Evolutionary conservation across 2,113 vertebrate species (phyloP), one percentile per base, ranked within the genome.

Genomic region (Nothoprocta perdicaria): DNA sequence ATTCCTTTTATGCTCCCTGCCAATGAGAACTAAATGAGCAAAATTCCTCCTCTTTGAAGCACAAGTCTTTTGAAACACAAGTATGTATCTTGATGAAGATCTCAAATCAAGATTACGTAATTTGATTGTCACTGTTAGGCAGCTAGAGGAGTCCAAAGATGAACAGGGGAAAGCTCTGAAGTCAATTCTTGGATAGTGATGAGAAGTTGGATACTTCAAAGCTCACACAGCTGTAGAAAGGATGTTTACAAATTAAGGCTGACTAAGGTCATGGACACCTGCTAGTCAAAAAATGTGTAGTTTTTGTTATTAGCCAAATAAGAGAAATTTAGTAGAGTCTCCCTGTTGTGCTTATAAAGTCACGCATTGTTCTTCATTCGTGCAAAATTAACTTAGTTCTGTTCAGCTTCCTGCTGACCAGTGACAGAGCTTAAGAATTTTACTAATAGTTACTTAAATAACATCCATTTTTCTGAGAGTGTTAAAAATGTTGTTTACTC

Each of bases 151-250:
- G 19, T 63, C 46, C 66, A 55, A 26, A 63, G 24, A 75, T 8
- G 43, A 88, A 33, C 17, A 79, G 71, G 68, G 80, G 69, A 88
- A 77, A 79, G 15, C 29, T 90, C 80, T 89, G 89, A 90, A 89
- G 46, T 78, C 53, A 94, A 21, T 23, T 88, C 29, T 93, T 91
- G 89, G 82, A 94, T 40, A 84, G 31, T 22, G 68, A 88, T 92
- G 68, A 92, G 93, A 95, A 96, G 66, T 27, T 90, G 78, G 60
- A 61, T 58, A 91, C 89, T 96, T 96, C 89, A 95, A 93, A 96
- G 75, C 68, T 87, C 83, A 91, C 87, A 61, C 53, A 96, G 87
- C 50, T 96, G 80, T 77, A 80, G 58, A 83, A 95, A 84, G 58
- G 69, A 96, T 86, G 81, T 95, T 95, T 94, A 87, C 83, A 96